Base-by-base conservation (phyloP, 2,888 invertebrate species). In the Sussaba pulchella region DNA sequence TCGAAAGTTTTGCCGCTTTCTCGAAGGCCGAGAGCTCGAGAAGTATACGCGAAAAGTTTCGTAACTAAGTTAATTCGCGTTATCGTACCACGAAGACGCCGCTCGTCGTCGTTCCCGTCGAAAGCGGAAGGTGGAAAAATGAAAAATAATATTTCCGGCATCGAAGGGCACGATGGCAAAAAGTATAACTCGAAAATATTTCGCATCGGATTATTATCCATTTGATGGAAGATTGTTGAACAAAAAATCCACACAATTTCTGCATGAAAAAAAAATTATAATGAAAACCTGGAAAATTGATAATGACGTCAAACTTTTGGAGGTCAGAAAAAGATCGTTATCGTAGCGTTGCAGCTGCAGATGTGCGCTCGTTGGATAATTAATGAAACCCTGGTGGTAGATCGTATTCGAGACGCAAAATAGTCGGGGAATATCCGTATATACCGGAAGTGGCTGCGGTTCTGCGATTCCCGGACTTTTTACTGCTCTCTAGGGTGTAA, bases 11-110 rank as follows among this genome's bases (percentile, higher is more conserved):
- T 19, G 41, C n/a, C 2, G 31, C 31, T 31, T 6, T 31, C 4
- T 26, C 9, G 21, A 39, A 31, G 41, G 36, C 9, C n/a, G 17
- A 4, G 43, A 26, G 39, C 26, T 12, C 63, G 36, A 36, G 54
- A 45, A 73, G 50, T 70, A 81, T 77, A 66, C 50, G 69, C 59
- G 69, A 64, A 81, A 78, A 81, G 64, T 81, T 81, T 81, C 43
- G 50, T 78, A 81, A 81, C 74, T 78, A 78, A 31, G 78, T 81
- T 81, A 78, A 81, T 81, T 74, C 70, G 9, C 21, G 78, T 69
- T 77, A 78, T 81, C 57, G 19, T 59, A 50, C 52, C 69, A 31
- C 52, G 70, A 24, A 52, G 78, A 77, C 26, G 57, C 45, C 43
- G 43, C 41, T 21, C 17, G 24, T 17, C 21, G 36, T 47, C 31